These are phyloP conservation scores for Clarias macrocephalus DNA, from an alignment of 2,113 vertebrate genomes.

Conservation along the genomic window DNA sequence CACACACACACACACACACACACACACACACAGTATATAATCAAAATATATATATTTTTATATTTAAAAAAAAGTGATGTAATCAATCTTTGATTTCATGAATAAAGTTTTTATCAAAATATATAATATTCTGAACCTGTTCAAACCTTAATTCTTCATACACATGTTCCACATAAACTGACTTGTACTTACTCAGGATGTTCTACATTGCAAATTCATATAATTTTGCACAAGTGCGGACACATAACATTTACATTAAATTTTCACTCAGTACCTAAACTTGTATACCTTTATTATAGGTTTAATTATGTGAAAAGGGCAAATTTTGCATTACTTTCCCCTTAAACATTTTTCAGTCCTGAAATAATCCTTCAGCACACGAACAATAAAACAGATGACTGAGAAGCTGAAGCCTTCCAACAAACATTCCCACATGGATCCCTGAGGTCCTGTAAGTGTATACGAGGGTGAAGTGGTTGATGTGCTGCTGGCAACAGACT, in stretches of 20 bases:
- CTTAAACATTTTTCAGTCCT: not conserved
- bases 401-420: not conserved
- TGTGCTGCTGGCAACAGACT: slow-evolving; percentile 32
- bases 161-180: not conserved
- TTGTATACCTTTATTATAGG: not conserved
- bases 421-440: slow-evolving; percentile 18
- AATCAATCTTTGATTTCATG: not conserved
- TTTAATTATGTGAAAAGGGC: not conserved
- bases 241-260: not conserved
- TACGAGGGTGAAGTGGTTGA: not conserved
- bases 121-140: not conserved
- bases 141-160: not conserved
- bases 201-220: not conserved
- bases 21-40: too few relatives aligned
- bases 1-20: too few relatives aligned
- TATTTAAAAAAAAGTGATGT: not conserved
- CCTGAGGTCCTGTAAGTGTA: not conserved
- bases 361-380: slow-evolving; percentile 17
- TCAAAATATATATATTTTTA: too few relatives aligned
- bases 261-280: not conserved
- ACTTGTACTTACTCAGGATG: too few relatives aligned
- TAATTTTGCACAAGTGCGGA: not conserved
- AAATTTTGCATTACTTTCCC: not conserved
- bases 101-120: not conserved
- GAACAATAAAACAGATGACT: slow-evolving; percentile 16